Evolutionary conservation across 2,113 vertebrate genomes (phyloP), one percentile per base, ranked within the genome.

Genomic region (Xiphorhynchus elegans): DNA sequence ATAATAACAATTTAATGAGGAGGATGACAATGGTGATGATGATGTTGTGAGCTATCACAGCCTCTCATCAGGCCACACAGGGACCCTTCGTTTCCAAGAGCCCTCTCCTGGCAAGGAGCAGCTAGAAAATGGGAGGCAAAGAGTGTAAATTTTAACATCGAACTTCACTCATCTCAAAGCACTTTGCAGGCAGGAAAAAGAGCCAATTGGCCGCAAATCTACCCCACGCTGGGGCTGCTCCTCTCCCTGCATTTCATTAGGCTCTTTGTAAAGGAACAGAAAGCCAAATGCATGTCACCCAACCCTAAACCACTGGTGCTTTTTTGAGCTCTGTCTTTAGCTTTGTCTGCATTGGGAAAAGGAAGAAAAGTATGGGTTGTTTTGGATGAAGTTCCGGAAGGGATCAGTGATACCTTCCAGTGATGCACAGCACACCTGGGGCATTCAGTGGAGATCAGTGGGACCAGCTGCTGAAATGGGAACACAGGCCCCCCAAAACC

Each of bases 1-100:
- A 31, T 2, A 4, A 33, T 17, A 6, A n/a, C 9, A 12, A 24
- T n/a, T 23, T 23, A 13, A 6, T 9, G 3, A 26, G 12, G 15
- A 26, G 40, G 40, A 40, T 40, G 40, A 40, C 40, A 40, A 42
- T 15, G 40, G 40, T 40, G 37, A 13, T 39, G 53, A 18, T 60
- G 15, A 40, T 25, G 49, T 50, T 26, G 49, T 26, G 49, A 50
- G 49, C 49, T 50, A 15, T 50, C 49, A 12, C 49, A 50, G 49
- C 49, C 49, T 50, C 49, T 50, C 49, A 50, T 39, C 49, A n/a
- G 46, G 23, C 19, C 31, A 33, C 1, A 59, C 58, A 59, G 25
- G 58, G n/a, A 37, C 7, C 24, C 42, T 62, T 56, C 49, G 13
- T 46, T 64, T 42, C 33, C 21, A 33, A 29, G 50, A 70, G 25